Conservation (phyloP, 2,797 vertebrate genomes). For the Sebastes iracundus region DNA sequence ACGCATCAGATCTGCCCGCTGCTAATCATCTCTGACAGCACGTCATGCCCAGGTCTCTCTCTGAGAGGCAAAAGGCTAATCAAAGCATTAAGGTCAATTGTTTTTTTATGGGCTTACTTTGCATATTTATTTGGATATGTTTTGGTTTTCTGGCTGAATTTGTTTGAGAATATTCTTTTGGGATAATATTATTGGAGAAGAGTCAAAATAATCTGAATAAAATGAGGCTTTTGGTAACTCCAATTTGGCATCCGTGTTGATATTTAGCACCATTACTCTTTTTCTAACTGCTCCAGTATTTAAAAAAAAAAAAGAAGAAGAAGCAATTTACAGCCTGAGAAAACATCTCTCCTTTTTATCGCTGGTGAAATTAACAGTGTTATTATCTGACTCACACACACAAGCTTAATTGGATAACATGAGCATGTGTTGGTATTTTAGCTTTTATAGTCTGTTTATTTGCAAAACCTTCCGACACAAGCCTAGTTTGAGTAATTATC, state of each 20-base stretch:
- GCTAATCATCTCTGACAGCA: slow-evolving; percentile 46
- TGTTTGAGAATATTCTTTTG: slow-evolving; percentile 31
- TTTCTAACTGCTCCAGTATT: slow-evolving; percentile 8
- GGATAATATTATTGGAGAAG: slow-evolving; percentile 25
- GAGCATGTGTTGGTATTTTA: slow-evolving; percentile 54
- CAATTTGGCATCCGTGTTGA: slow-evolving; percentile 24
- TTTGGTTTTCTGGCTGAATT: slow-evolving; percentile 27
- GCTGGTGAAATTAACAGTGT: slow-evolving; percentile 46
- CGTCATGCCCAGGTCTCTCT: slow-evolving; percentile 43
- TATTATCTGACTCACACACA: slow-evolving; percentile 48
- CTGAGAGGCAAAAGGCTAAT: slow-evolving; percentile 50
- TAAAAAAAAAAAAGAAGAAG: not conserved
- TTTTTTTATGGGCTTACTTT: slow-evolving; percentile 40
- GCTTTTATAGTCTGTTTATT: slow-evolving; percentile 57
- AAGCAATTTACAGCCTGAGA: slow-evolving; percentile 42
- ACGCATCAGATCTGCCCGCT: slow-evolving; percentile 30
- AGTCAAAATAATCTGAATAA: slow-evolving; percentile 35
- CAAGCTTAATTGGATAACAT: slow-evolving; percentile 54
- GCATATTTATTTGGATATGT: slow-evolving; percentile 24
- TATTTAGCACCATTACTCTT: slow-evolving; percentile 32
- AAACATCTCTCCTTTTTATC: slow-evolving; percentile 44
- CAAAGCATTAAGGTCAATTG: slow-evolving; percentile 33
- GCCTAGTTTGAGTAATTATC: slow-evolving; percentile 62
- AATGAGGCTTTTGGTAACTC: slow-evolving; percentile 22
- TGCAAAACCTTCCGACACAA: slow-evolving; percentile 44